Evolutionary conservation across 2,113 vertebrate species (phyloP), one percentile per base, ranked within the genome.

Genomic region (Lasiurus borealis): DNA sequence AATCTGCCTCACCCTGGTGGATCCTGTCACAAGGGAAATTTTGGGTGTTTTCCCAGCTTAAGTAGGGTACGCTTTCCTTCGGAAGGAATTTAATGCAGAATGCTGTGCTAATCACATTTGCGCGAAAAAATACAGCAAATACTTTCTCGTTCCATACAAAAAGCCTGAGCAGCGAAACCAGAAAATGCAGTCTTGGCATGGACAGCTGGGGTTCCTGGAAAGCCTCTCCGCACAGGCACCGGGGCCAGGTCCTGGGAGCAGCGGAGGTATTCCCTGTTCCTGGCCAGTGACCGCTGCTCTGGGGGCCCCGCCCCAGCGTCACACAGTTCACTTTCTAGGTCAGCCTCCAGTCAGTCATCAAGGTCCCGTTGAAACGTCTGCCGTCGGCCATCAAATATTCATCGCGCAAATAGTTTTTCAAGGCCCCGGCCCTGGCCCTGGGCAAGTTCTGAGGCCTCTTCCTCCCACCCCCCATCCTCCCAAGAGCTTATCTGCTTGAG

Each of bases 131-230:
- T 36, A 50, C 3, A 73, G 76, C 84, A 88, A 71, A 31, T 52
- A 94, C 66, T 95, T 81, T 57, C 66, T 66, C 89, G 80, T 76
- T 96, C 34, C 84, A 76, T 52, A 72, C 10, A 50, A 87, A 96
- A 71, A 94, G 52, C 46, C 52, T 44, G 21, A 71, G 71, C 27
- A n/a, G 69, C 29, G 46, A 88, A 88, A 82, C 19, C 85, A 83
- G 94, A 90, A 96, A 92, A 78, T 40, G 31, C 40, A 54, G 7
- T 54, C 90, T 92, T 96, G 93, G 90, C 93, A 77, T 34, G 25
- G 50, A 34, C n/a, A 6, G 23, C 50, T 12, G 40, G 72, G 93
- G 36, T 91, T 95, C 89, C 92, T 96, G 89, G 78, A 94, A 91
- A 96, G 90, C 50, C 72, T 21, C 14, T 78, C n/a, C 29, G 62